Base-by-base conservation (phyloP, 2,113 vertebrate species). In the Neogobius melanostomus region DNA sequence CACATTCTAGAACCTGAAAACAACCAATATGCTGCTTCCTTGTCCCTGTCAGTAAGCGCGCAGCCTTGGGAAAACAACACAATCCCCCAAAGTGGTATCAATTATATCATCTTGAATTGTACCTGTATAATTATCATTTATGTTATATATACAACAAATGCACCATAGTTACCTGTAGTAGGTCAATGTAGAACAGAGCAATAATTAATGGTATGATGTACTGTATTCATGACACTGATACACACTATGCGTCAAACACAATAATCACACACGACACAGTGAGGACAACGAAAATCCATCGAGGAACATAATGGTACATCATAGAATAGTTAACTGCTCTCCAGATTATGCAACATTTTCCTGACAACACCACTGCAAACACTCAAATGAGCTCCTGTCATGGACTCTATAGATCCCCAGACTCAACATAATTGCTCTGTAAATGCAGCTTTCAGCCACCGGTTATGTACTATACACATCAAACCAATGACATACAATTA, bases 341-440 rank as follows among this genome's bases (percentile, higher is more conserved):
- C 63, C 69, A 76, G 68, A 74, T 84, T 77, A 21, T 75, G 84
- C 82, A 80, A 72, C 84, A 80, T 82, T 74, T 69, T 75, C 66
- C 44, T 43, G n/a, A 57, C 59, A 64, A 67, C 61, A 63, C 56
- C 10, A 15, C 44, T 9, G 66, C n/a, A 47, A 67, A 44, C 48
- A 12, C 52, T 36, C 46, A 61, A 49, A 77, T 44, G 12, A 74
- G 21, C 45, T 47, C 64, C 68, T 69, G 72, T 66, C 61, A n/a
- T 2, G 51, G 68, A n/a, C 48, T 54, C 49, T 15, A 28, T 8
- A 21, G 44, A 66, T 50, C 56, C 48, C 62, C 10, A 64, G 61
- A 69, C 61, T n/a, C 52, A 61, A 76, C 64, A 3, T 64, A 67
- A 68, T 69, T 69, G 68, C 53, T 45, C 49, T 42, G 16, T 61